Base-by-base conservation (phyloP, 1,140 invertebrate species). In the Psilanteris sp. region DNA sequence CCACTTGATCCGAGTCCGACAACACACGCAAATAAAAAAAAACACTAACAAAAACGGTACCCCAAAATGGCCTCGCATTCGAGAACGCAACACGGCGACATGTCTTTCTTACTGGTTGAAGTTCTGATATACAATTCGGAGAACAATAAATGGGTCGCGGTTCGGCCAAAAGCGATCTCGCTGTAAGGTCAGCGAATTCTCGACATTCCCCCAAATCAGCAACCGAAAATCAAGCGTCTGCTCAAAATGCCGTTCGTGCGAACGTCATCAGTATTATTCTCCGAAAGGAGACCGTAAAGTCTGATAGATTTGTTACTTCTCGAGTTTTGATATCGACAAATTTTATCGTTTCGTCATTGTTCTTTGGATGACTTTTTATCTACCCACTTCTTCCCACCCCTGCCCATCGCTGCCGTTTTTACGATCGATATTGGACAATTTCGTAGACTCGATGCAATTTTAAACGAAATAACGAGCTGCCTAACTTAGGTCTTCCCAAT, bases 191-290 rank as follows among this genome's bases (percentile, higher is more conserved):
- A 61, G 61, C 57, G 54, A 5, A 66, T 74, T 74, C 46, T 62
- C 48, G 16, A 59, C 57, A 67, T 67, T 67, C 54, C 61, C 41
- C 37, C 54, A 55, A 75, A 75, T 61, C 62, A 75, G 48, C 37
- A 55, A 57, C 48, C 44, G 36, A 76, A 70, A 76, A 64, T 57
- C 48, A 55, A 55, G 57, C 36, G 48, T 52, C 36, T 64, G 64
- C 64, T 76, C 72, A 76, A 76, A 76, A 57, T 76, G 55, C 36
- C 73, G 73, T 76, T 70, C 52, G 57, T 37, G 64, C 50, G 59
- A 76, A 59, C 66, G 55, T 70, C 73, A 66, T 76, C 73, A 76
- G 66, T 76, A 76, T 76, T 70, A 76, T 64, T 29, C 66, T 71
- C 36, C 64, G 55, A 50, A 70, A 66, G 64, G 66, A 70, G 52